Base-by-base conservation (phyloP, 2,888 invertebrate species). In the Muschampia plurimacula region DNA sequence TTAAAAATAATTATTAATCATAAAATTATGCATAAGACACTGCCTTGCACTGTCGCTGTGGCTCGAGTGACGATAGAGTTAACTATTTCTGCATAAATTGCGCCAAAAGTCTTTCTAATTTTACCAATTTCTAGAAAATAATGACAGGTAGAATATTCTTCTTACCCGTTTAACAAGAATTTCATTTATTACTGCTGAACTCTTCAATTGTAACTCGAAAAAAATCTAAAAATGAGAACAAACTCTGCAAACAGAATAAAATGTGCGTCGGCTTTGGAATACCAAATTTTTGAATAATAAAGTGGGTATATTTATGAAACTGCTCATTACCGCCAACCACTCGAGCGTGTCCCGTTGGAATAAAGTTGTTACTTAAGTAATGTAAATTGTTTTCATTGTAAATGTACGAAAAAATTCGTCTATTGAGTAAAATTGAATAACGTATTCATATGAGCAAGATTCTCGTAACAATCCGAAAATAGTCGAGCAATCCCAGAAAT, bases 201-300 rank as follows among this genome's bases (percentile, higher is more conserved):
- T 68, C 57, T 44, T 41, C 57, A 64, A 69, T 52, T 44, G 55
- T 55, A 44, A 57, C 2, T 55, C 44, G n/a, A 15, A 69, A 64
- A 59, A 62, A 69, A 69, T 22, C 13, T 64, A 46, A 69, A 64
- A 64, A 12, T 52, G 12, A 9, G 63, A 39, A 22, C 12, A 22
- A 71, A 66, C 66, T 71, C 46, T 8, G 59, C 57, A 65, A 66
- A 66, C 66, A 66, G 39, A 71, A 71, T 71, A 71, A 70, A 71
- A 59, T 71, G 57, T 60, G 59, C 32, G 59, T 59, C 59, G 46
- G 46, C 59, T 46, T 36, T 65, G 60, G 71, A 71, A 71, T 71
- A 66, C 71, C 49, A 59, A 71, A 71, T 71, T 71, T 65, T 46
- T 65, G 66, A 66, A 71, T 71, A 66, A 64, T 65, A 66, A 71